Percentiles rank a stretch among this genome's conserved stretches.
Evolutionary conservation across 2,888 invertebrate genomes (phyloP).

Genomic region (Xestia rhomboidea): DNA sequence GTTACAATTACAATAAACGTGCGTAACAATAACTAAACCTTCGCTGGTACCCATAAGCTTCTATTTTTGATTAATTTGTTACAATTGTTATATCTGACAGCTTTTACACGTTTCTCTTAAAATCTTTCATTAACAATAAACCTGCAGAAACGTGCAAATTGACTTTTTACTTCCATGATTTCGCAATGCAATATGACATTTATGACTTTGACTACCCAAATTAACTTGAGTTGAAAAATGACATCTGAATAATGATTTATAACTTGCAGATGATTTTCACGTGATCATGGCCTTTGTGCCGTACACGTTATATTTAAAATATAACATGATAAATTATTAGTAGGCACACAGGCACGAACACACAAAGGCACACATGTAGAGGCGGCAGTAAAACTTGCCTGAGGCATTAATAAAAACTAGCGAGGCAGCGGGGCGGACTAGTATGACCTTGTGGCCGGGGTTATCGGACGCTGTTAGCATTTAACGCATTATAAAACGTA

Average conservation of each 20-base stretch:
- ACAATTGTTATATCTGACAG: constrained; percentile 5
- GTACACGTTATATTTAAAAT: constrained; percentile 42
- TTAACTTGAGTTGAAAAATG: constrained; percentile 24
- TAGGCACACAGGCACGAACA: constrained; percentile 55
- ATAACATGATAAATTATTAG: constrained; percentile 54
- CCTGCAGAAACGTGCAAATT: not conserved
- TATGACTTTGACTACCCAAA: not conserved
- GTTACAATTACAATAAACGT: constrained; percentile 66
- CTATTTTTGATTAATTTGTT: constrained; percentile 16
- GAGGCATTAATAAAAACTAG: constrained; percentile 79
- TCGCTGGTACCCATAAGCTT: constrained; percentile 38
- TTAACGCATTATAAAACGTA: constrained; percentile 87
- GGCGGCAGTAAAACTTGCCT: constrained; percentile 76
- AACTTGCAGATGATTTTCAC: constrained; percentile 32
- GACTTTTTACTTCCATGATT: constrained; percentile 2
- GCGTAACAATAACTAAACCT: constrained; percentile 69
- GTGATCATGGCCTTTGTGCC: constrained; percentile 39
- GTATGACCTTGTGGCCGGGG: constrained; percentile 87
- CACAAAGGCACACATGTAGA: constrained; percentile 63
- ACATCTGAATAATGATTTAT: constrained; percentile 30
- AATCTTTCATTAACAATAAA: constrained; percentile 1
- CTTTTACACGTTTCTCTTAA: not conserved
- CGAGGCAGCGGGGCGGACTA: constrained; percentile 78
- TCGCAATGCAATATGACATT: constrained; percentile 2
- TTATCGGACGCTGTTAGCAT: constrained; percentile 90